These are phyloP conservation scores for Mnemiopsis leidyi DNA, from an alignment of 37 sponge, comb jelly and placozoan species.

Conservation along the genomic window DNA sequence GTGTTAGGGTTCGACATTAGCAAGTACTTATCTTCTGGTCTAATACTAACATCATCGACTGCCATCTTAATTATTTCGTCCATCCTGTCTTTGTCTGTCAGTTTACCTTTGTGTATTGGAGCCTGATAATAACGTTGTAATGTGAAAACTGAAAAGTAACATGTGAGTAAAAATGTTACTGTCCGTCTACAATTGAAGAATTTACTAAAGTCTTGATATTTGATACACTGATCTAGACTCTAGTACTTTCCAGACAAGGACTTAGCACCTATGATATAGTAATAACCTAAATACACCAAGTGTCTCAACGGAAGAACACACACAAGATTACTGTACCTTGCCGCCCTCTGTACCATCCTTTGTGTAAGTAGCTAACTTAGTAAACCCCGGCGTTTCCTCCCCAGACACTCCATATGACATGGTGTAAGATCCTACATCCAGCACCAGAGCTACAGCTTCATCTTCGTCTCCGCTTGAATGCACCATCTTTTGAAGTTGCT, in stretches of 20 bases:
- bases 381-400: neutral
- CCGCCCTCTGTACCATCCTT: neutral
- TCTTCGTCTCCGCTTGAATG: neutral
- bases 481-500: too few relatives aligned
- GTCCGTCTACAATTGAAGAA: too few relatives aligned
- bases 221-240: too few relatives aligned
- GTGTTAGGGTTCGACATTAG: neutral
- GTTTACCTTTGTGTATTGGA: neutral
- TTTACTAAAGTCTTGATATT: too few relatives aligned
- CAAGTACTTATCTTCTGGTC: neutral
- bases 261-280: too few relatives aligned
- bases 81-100: neutral
- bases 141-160: too few relatives aligned
- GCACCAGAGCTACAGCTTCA: neutral
- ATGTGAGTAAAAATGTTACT: too few relatives aligned
- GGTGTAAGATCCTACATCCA: neutral
- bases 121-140: too few relatives aligned
- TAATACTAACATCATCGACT: neutral
- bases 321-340: too few relatives aligned
- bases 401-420: neutral
- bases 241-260: too few relatives aligned
- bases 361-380: neutral
- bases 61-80: neutral
- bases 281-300: too few relatives aligned
- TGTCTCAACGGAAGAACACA: too few relatives aligned